These are phyloP conservation scores for Epistrophe grossulariae DNA, from an alignment of 2,888 invertebrate species.

Conservation along the genomic window DNA sequence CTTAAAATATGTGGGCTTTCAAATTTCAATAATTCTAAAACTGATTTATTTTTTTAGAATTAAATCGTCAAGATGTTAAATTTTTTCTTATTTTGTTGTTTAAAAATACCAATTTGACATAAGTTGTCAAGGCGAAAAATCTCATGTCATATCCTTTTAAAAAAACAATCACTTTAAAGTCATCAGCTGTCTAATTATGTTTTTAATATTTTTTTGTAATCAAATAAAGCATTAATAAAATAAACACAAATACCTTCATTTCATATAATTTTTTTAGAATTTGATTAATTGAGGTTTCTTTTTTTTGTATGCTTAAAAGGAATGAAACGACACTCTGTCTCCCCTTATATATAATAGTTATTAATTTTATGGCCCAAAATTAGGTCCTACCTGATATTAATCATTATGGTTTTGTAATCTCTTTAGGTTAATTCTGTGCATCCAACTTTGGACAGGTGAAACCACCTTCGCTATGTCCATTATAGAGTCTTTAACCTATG, in stretches of 20 bases:
- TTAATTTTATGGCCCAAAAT: not conserved
- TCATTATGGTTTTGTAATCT: not conserved
- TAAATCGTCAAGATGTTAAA: not conserved
- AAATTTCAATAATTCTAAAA: not conserved
- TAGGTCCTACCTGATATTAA: not conserved
- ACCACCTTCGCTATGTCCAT: not conserved
- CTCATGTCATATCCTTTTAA: not conserved
- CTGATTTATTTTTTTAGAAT: too few relatives aligned
- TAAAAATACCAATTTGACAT: not conserved
- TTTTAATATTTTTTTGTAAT: not conserved
- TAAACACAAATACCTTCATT: not conserved
- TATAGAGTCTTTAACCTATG: not conserved
- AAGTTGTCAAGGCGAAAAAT: not conserved
- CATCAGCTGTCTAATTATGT: not conserved
- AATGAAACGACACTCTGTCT: not conserved
- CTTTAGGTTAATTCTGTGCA: not conserved
- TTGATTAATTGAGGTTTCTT: conserved; percentile 1
- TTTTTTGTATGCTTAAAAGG: not conserved
- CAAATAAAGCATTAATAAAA: not conserved
- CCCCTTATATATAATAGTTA: too few relatives aligned
- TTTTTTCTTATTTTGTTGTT: not conserved
- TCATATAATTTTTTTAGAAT: not conserved
- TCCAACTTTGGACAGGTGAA: conserved; percentile 20
- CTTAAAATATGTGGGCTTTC: too few relatives aligned
- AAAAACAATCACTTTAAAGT: not conserved